Evolutionary conservation across 2,797 vertebrate species (phyloP), one percentile per base, ranked within the genome.

Genomic region (Smutsia temminckii): DNA sequence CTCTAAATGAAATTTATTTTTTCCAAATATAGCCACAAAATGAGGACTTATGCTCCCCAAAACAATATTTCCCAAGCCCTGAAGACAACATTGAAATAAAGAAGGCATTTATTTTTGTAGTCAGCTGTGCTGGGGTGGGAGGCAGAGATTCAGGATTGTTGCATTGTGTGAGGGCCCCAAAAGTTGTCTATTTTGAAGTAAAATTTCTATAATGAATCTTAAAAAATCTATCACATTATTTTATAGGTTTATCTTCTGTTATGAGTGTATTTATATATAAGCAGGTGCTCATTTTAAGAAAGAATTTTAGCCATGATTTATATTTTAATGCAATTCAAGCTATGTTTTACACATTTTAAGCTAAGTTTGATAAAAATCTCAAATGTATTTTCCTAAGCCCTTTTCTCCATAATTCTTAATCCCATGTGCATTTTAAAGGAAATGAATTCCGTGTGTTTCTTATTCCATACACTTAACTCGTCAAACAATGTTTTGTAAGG

Each of bases 361-460:
- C 78, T 63, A 72, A 86, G 89, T 85, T 96, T 95, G 91, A 96
- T 96, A 92, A 96, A 95, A 95, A 92, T 46, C 74, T 20, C 64
- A 72, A 83, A 87, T 61, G 83, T 94, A 93, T 96, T 97, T 96
- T 96, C 91, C 61, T 86, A 92, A 96, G 40, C 25, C 69, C 57
- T 75, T 95, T 94, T 85, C 86, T 84, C 93, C 91, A 81, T 96
- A 85, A 97, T 97, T 89, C 94, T 96, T 95, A 96, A 97, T 97
- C 97, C 96, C 93, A 94, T 16, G 95, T 97, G 97, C 92, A 78
- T 94, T 97, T 96, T 91, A 85, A 97, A 95, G 97, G 97, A 97
- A 97, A 97, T 98, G 90, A 96, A 96, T 93, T 95, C 96, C 97
- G 92, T 95, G 95, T 98, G 97, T 97, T 96, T 78, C 91, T 93